These are phyloP conservation scores for Stenurella melanura DNA, from an alignment of 2,888 invertebrate species.

Conservation along the genomic window DNA sequence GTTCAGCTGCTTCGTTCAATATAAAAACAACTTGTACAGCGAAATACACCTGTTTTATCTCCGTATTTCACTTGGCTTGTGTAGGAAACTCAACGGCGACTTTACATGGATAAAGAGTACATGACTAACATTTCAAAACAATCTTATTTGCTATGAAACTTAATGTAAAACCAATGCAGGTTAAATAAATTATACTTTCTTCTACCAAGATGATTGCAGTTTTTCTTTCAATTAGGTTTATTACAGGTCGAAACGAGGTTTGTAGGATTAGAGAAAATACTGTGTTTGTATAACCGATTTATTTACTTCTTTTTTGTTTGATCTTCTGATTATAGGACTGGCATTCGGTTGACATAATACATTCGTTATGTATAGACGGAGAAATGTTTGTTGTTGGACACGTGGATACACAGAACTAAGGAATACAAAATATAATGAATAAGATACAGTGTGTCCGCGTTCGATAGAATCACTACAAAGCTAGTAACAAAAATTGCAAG, in stretches of 20 bases:
- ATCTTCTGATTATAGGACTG: no score
- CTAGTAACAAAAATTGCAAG: no score
- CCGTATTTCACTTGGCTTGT: background rate
- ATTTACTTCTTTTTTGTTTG: no score
- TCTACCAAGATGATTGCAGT: background rate
- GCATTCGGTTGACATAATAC: no score
- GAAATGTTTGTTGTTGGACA: no score
- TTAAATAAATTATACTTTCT: background rate
- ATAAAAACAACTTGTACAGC: background rate
- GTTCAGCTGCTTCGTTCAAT: background rate
- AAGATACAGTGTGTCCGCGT: no score
- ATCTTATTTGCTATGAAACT: background rate
- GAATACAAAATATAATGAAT: no score
- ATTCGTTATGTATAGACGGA: no score
- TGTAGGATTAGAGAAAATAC: background rate
- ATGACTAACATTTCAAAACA: background rate
- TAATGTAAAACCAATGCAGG: background rate
- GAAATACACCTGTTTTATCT: background rate
- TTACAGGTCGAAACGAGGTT: background rate
- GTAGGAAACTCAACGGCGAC: background rate
- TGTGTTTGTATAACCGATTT: background rate
- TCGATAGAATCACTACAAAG: no score
- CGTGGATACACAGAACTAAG: no score
- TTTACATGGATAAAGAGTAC: background rate
- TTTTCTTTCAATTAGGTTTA: background rate